phyloP scores from a whole-genome alignment of 1,140 invertebrate genomes.

The Camponotus pennsylvanicus region DNA sequence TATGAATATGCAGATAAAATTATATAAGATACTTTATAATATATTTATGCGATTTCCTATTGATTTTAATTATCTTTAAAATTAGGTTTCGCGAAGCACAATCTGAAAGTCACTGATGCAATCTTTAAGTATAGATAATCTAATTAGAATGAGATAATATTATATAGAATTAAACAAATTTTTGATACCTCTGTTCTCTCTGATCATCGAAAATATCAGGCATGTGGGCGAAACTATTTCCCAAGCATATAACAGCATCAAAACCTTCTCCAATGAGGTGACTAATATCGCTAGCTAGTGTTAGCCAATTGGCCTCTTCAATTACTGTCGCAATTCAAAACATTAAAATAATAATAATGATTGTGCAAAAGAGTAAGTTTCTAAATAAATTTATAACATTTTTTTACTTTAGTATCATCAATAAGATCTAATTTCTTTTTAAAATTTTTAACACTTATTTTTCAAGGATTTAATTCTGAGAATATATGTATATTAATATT shows the following conservation, averaged over 20 bases:
- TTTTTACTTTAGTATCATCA: not conserved
- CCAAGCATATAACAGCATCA: slow-evolving; percentile 94
- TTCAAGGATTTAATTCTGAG: not conserved
- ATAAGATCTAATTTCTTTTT: not conserved
- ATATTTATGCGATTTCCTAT: not conserved
- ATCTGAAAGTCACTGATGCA: not conserved
- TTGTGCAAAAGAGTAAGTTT: not conserved
- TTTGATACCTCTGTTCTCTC: slow-evolving; percentile 90
- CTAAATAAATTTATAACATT: not conserved
- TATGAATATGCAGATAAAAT: slow-evolving; percentile 2
- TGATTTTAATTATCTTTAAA: slow-evolving; percentile 5
- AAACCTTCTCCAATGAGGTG: slow-evolving; percentile 88
- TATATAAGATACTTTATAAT: not conserved
- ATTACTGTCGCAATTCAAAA: slow-evolving; percentile 87
- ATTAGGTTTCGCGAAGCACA: not conserved
- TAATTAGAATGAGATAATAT: slow-evolving; percentile 3
- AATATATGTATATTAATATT: not conserved
- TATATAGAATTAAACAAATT: not conserved
- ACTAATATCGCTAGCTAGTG: slow-evolving; percentile 90
- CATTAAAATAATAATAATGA: not conserved
- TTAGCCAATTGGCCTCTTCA: slow-evolving; percentile 94
- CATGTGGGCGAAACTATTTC: slow-evolving; percentile 96
- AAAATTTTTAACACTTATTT: not conserved
- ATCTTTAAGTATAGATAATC: not conserved
- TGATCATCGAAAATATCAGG: slow-evolving; percentile 92